These are phyloP conservation scores for Enteromius radiatus DNA, from an alignment of 2,797 vertebrate genomes.

Conservation along the genomic window DNA sequence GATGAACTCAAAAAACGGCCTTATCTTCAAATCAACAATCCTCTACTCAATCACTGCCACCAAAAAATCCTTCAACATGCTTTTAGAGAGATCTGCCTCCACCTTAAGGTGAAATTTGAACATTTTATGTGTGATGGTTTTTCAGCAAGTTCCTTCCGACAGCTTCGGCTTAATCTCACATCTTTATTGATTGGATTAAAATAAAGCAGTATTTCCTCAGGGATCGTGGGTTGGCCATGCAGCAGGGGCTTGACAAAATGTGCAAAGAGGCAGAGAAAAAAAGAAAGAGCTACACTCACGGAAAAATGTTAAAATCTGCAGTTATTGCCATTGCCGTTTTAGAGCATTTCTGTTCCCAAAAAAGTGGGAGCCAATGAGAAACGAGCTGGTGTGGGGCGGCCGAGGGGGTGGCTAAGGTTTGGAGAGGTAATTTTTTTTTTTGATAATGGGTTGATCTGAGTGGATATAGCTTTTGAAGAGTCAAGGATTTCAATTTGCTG, in stretches of 20 bases:
- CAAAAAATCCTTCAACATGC: constrained; percentile 12
- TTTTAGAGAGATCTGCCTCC: constrained; percentile 36
- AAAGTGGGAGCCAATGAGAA: too few relatives aligned
- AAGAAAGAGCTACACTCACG: not conserved
- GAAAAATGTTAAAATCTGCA: not conserved
- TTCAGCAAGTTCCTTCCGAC: not conserved
- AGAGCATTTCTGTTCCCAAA: too few relatives aligned
- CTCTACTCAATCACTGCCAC: constrained; percentile 15
- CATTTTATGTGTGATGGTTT: not conserved
- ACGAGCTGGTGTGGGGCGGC: too few relatives aligned
- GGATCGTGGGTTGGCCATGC: not conserved
- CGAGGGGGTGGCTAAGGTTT: too few relatives aligned
- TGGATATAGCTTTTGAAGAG: too few relatives aligned
- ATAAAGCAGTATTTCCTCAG: constrained; percentile 43
- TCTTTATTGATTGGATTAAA: constrained; percentile 53
- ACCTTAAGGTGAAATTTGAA: not conserved
- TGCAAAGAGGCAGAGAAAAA: constrained; percentile 36
- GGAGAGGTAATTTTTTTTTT: too few relatives aligned
- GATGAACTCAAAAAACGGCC: not conserved
- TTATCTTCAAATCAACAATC: constrained; percentile 16
- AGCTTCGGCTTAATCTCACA: constrained; percentile 1
- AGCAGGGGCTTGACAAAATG: constrained; percentile 9
- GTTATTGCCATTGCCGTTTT: not conserved
- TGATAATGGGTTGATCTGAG: too few relatives aligned
- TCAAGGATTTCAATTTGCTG: too few relatives aligned